Evolutionary conservation across 2,888 invertebrate species (phyloP), one percentile per base, ranked within the genome.

Genomic region (Lycia hirtaria): DNA sequence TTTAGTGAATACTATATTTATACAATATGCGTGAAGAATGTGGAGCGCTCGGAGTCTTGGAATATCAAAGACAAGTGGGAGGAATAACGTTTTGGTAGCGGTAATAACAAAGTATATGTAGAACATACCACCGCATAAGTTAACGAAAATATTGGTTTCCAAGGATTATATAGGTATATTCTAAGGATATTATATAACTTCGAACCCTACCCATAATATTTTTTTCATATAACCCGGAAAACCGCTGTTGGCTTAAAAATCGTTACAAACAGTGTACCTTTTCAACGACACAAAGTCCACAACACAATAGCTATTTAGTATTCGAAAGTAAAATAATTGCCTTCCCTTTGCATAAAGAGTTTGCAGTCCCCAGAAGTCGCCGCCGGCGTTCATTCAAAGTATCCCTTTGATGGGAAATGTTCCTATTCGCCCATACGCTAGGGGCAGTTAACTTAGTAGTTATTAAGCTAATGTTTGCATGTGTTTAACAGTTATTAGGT

Each of bases 331-430:
- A 66, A 65, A 68, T 64, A 73, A 66, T 61, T 49, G 52, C 52
- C 47, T 30, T 51, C n/a, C 44, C 44, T 40, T 60, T 56, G 50
- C 52, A 55, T 62, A 62, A 62, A 70, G 69, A 69, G 64, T 71
- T 67, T 61, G 68, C 60, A 59, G 54, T 54, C 69, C 73, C 68
- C 52, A 38, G 65, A 67, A 73, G 65, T 62, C 70, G 72, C 72
- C 74, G 69, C 68, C 71, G 67, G 69, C 67, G 32, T 70, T 26
- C 7, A 9, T 17, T 33, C 44, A 32, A 74, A 80, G 79, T 40
- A 47, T 75, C 81, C 84, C 80, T 85, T 81, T 85, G 85, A 87
- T 85, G 85, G 85, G 79, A 81, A 84, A 83, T 85, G 82, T 83
- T 26, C 15, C 15, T 40, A 24, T 26, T 15, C 60, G 14, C 15